Conservation (phyloP, 1,140 invertebrate species). For the Coenobita brevimanus region DNA sequence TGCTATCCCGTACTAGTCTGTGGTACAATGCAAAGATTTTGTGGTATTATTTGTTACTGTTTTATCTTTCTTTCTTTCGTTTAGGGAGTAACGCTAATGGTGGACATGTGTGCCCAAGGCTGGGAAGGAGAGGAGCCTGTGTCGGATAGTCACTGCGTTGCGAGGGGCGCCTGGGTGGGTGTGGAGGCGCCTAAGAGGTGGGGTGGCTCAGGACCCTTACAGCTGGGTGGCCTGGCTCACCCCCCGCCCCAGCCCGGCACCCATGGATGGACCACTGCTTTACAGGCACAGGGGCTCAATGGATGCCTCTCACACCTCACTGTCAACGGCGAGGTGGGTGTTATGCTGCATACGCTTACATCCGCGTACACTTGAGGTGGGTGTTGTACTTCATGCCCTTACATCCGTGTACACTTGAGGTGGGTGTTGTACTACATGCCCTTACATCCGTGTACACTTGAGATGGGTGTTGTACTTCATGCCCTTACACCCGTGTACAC, state of each 20-base stretch:
- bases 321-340: constrained; percentile 50
- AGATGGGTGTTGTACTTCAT: no score
- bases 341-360: no score
- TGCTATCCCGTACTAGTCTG: no score
- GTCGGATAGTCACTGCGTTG: constrained; percentile 15
- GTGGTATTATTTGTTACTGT: neutral
- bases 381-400: no score
- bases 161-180: constrained; percentile 3
- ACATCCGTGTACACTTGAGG: no score
- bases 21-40: neutral
- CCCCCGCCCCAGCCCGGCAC: neutral
- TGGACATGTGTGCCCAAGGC: constrained; percentile 22
- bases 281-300: constrained; percentile 14
- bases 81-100: constrained; percentile 26
- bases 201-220: constrained; percentile 14
- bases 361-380: no score
- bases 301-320: constrained; percentile 48
- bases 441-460: no score
- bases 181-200: neutral
- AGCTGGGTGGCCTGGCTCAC: constrained; percentile 43
- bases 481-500: no score
- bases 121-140: neutral
- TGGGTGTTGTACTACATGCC: no score
- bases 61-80: neutral
- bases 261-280: constrained; percentile 25